These are phyloP conservation scores for Stegophylla sp. DNA, from an alignment of 2,888 invertebrate species.

Conservation along the genomic window DNA sequence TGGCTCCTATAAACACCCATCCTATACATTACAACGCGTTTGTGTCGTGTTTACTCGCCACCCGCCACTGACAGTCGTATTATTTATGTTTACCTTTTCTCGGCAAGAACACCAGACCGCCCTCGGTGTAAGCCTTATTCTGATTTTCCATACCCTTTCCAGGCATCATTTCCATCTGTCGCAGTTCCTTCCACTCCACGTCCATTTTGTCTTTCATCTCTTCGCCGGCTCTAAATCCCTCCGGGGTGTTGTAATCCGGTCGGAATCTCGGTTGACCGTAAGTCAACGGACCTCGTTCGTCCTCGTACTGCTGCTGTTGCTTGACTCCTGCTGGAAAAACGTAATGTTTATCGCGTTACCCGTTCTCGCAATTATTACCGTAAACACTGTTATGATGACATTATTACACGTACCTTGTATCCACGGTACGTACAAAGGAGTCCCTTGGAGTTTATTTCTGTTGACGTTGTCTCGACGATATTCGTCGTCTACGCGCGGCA, in stretches of 20 bases:
- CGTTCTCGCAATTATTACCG: not conserved
- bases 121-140: conserved; percentile 70
- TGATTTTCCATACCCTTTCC: conserved; percentile 15
- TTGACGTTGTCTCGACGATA: conserved; percentile 16
- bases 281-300: not conserved
- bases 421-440: conserved; percentile 45
- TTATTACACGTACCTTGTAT: too few relatives aligned
- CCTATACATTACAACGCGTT: conserved; percentile 15
- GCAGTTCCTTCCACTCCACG: conserved; percentile 59
- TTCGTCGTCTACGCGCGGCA: conserved; percentile 54
- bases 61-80: too few relatives aligned
- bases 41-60: conserved; percentile 5
- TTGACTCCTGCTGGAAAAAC: not conserved
- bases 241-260: conserved; percentile 66
- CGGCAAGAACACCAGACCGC: conserved; percentile 69
- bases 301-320: conserved; percentile 26
- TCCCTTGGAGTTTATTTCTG: conserved; percentile 51
- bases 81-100: conserved; percentile 60
- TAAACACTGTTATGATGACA: conserved; percentile 1
- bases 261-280: conserved; percentile 63
- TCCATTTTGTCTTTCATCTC: conserved; percentile 65
- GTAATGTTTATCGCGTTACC: not conserved
- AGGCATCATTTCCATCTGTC: conserved; percentile 33
- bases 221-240: conserved; percentile 66
- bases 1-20: conserved; percentile 39